Conservation (phyloP, 2,113 vertebrate genomes). For the Xiphorhynchus elegans region DNA sequence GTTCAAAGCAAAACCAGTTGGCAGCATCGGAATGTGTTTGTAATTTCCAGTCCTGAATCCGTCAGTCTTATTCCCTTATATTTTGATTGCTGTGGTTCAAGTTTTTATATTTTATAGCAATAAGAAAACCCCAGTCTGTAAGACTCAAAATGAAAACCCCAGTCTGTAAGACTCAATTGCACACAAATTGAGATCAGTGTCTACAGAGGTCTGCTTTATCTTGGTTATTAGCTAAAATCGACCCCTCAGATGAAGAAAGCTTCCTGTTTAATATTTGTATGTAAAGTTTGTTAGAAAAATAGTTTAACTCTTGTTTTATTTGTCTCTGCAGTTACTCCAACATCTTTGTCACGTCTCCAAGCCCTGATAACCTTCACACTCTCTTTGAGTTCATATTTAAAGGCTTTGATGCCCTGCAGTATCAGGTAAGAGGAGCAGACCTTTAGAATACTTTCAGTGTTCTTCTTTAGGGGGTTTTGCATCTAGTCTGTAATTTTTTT, state of each 20-base stretch:
- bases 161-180: neutral
- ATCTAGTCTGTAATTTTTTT: neutral
- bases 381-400: slow-evolving; percentile 99
- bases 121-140: neutral
- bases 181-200: neutral
- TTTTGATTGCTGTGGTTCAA: neutral
- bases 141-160: neutral
- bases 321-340: slow-evolving; percentile 89
- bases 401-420: slow-evolving; percentile 93
- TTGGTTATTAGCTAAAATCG: neutral
- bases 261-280: neutral
- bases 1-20: neutral
- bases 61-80: neutral
- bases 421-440: slow-evolving; percentile 76
- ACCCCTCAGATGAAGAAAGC: neutral
- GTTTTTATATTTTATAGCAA: neutral
- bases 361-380: slow-evolving; percentile 96
- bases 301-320: neutral
- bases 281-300: neutral
- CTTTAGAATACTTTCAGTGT: rapidly evolving
- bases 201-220: neutral
- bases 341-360: slow-evolving; percentile 96
- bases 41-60: neutral
- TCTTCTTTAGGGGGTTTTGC: neutral
- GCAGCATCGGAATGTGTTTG: neutral